Evolutionary conservation across 2,113 vertebrate genomes (phyloP).

Genomic region (Stigmatopora argus): DNA sequence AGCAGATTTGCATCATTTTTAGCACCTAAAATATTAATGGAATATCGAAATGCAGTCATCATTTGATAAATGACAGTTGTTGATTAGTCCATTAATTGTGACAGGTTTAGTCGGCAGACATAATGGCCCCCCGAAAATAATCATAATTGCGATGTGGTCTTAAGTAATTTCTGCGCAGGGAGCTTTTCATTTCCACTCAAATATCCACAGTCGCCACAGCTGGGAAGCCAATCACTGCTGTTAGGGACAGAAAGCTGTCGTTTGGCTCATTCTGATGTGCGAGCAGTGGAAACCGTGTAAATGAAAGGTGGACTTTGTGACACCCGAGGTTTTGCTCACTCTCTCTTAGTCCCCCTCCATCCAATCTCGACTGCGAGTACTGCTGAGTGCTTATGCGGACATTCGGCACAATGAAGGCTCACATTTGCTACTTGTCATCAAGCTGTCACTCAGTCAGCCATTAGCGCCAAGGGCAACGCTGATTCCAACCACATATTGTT

Average conservation of each 20-base stretch:
- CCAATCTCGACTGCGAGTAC: conserved; percentile 50
- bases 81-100: too few relatives aligned
- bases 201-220: conserved; percentile 47
- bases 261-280: conserved; percentile 28
- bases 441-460: conserved; percentile 60
- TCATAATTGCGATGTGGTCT: too few relatives aligned
- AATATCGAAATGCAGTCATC: too few relatives aligned
- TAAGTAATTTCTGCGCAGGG: conserved; percentile 43
- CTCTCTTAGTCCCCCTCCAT: conserved; percentile 30
- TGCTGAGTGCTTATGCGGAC: conserved; percentile 59
- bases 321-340: conserved; percentile 12
- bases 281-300: conserved; percentile 50
- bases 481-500: conserved; percentile 45
- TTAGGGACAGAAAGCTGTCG: conserved; percentile 58
- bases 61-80: too few relatives aligned
- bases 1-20: too few relatives aligned
- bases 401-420: conserved; percentile 66
- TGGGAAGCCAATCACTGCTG: conserved; percentile 64
- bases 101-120: too few relatives aligned
- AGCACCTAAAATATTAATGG: too few relatives aligned
- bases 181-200: conserved; percentile 64
- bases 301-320: conserved; percentile 38
- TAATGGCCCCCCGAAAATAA: too few relatives aligned
- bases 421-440: conserved; percentile 71
- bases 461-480: conserved; percentile 37